Conservation (phyloP, 2,888 invertebrate species). For the Thymelicus lineola region DNA sequence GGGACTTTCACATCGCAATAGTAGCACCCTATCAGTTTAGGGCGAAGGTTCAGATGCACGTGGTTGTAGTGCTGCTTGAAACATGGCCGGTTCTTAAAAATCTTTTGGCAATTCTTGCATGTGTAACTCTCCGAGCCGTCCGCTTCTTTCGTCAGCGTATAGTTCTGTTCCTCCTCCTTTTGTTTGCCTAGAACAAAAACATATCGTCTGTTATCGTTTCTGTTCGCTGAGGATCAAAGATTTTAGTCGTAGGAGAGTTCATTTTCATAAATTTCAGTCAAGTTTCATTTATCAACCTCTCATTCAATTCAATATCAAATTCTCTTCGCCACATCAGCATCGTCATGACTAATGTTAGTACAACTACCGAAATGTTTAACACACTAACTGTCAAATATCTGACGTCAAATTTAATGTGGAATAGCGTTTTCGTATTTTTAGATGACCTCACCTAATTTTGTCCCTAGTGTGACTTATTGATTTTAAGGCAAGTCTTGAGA, state of each 20-base stretch:
- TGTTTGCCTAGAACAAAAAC: constrained; percentile 59
- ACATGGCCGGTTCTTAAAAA: constrained; percentile 56
- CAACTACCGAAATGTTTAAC: no score
- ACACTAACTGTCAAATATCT: no score
- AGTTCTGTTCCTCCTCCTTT: constrained; percentile 40
- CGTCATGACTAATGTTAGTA: no score
- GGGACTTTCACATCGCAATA: constrained; percentile 58
- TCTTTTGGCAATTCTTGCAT: constrained; percentile 57
- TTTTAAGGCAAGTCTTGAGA: no score
- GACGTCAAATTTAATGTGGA: no score
- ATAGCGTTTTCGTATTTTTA: no score
- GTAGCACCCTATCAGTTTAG: constrained; percentile 56
- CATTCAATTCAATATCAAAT: background rate
- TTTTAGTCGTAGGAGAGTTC: background rate
- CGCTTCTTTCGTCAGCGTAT: constrained; percentile 50
- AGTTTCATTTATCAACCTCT: background rate
- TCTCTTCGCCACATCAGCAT: no score
- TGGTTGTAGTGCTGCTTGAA: constrained; percentile 64
- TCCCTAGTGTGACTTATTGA: no score
- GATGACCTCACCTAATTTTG: no score
- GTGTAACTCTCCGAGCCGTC: constrained; percentile 42
- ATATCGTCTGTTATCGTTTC: background rate
- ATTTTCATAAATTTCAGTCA: background rate
- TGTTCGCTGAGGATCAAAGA: background rate
- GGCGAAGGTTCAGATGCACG: constrained; percentile 61